Evolutionary conservation across 2,888 invertebrate genomes (phyloP), one percentile per base, ranked within the genome.

Genomic region (Muscina levida): DNA sequence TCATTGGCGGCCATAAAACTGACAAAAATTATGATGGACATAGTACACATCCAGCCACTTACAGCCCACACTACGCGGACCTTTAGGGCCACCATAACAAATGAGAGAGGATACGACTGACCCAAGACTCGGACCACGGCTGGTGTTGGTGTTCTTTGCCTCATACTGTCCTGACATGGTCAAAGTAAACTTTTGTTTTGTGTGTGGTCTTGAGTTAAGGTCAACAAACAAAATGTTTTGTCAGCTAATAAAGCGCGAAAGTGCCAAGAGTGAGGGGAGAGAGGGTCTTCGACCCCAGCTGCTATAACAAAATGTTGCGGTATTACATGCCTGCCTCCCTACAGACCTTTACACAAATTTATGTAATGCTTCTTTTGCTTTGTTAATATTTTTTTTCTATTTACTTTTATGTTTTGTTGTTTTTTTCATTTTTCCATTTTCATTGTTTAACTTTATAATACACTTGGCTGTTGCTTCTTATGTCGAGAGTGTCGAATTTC

Each of bases 181-280:
- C n/a, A n/a, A n/a, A n/a, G n/a, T 22, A 42, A 67, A 68, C 17
- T 51, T 48, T 51, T 51, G 19, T 15, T 4, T 24, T 67, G 8
- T 31, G 71, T 71, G 48, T 37, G 39, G 42, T 56, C 65, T 48
- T 72, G 19, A 44, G 24, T 68, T 62, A 46, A 68, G 67, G 76
- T 42, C 72, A 67, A 72, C 48, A 22, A 48, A 65, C 31, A 74
- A 67, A 70, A 71, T 62, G 56, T 22, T 57, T 66, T 74, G 39
- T 74, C 48, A 42, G 74, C 74, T 74, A 71, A 79, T 71, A 66
- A 74, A 71, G 17, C 46, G 42, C 53, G 70, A 42, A 57, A 62
- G 62, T 44, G 44, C 13, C n/a, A 24, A 24, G 5, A 22, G 22
- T 17, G 19, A 51, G 51, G 22, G 51, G 51, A 22, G 6, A 13